Conservation (phyloP, 2,113 vertebrate species). For the Macaca mulatta region DNA sequence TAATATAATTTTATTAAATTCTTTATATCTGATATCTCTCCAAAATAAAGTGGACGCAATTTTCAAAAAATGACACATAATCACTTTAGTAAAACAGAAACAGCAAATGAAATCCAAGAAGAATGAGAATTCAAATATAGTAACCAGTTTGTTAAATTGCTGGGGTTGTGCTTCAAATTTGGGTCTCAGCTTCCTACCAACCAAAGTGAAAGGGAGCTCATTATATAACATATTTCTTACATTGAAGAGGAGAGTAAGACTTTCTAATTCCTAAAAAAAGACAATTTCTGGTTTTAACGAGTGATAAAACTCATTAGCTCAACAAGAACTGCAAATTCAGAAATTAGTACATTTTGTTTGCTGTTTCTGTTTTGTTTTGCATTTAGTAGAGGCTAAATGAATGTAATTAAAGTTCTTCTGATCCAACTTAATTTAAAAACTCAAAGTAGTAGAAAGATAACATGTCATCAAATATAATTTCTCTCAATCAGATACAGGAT, state of each 20-base stretch:
- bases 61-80: slow-evolving; percentile 4
- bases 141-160: background rate
- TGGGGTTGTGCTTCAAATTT: slow-evolving; percentile 1
- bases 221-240: background rate
- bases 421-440: background rate
- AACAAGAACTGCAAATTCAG: background rate
- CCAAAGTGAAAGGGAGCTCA: background rate
- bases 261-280: background rate
- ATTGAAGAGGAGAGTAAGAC: background rate
- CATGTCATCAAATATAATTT: background rate
- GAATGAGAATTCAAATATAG: background rate
- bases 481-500: background rate
- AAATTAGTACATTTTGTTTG: slow-evolving; percentile 11
- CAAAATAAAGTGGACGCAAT: background rate
- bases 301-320: background rate
- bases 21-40: background rate
- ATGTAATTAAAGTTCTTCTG: background rate
- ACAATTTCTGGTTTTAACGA: background rate
- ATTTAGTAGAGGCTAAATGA: background rate
- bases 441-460: background rate
- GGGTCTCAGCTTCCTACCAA: background rate
- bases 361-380: background rate
- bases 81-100: slow-evolving; percentile 18
- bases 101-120: slow-evolving; percentile 16
- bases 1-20: background rate